A percentile compares a stretch with the other conserved stretches of the same genome.
phyloP scores from a whole-genome alignment of 23 tunicate genomes.

The Clavelina lepadiformis region DNA sequence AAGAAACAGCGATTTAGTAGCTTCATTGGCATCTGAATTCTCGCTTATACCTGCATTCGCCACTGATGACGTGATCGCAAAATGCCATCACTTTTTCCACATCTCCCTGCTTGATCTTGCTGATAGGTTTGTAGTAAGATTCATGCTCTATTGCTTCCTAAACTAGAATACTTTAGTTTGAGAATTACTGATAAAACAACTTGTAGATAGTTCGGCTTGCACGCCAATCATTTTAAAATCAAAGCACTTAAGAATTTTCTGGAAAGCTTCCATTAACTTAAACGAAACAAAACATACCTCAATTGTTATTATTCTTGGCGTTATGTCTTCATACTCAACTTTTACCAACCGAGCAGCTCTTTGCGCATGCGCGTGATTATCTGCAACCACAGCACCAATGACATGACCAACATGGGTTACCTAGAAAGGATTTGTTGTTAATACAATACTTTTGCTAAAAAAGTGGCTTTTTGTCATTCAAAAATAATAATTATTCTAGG shows the following conservation, averaged over 20 bases:
- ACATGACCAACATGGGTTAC: slow-evolving; percentile 84
- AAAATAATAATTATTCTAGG: too few species aligned
- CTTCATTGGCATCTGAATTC: too few species aligned
- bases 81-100: slow-evolving; percentile 44
- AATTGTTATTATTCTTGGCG: slow-evolving; percentile 58
- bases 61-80: slow-evolving; percentile 64
- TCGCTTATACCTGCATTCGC: slow-evolving; percentile 51
- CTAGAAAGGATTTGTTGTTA: slow-evolving; percentile 26
- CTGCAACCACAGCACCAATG: slow-evolving; percentile 87
- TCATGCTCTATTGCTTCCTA: slow-evolving; percentile 85
- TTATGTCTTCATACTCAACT: slow-evolving; percentile 70
- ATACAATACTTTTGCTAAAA: too few species aligned
- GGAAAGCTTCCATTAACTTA: not conserved
- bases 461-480: too few species aligned
- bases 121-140: slow-evolving; percentile 27
- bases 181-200: too few species aligned
- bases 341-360: slow-evolving; percentile 69
- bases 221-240: too few species aligned
- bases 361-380: slow-evolving; percentile 69
- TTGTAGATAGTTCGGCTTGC: too few species aligned
- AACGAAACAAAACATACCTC: slow-evolving; percentile 34
- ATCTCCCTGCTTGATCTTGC: slow-evolving; percentile 28
- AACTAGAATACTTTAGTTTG: too few species aligned
- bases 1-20: too few species aligned
- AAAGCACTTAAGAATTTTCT: too few species aligned